Base-by-base conservation (phyloP, 2,888 invertebrate genomes). In the Cerceris rybyensis region DNA sequence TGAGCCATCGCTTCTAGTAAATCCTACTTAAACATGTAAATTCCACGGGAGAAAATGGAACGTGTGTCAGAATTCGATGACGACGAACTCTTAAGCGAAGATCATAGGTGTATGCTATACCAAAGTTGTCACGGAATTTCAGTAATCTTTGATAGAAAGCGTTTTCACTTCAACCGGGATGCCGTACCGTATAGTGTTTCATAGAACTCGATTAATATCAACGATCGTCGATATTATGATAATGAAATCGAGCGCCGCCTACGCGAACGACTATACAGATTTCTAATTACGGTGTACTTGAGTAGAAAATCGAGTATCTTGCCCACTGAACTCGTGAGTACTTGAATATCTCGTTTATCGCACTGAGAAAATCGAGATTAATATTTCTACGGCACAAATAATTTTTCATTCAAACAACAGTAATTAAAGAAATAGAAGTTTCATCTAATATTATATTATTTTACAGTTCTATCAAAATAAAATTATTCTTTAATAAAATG, bases 91-190 rank as follows among this genome's bases (percentile, higher is more conserved):
- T 17, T 57, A 1, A 13, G 1, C 28, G 55, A 17, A 7, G 55
- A 57, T 17, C 14, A 57, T 1, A 17, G n/a, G 14, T 16, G 17
- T 9, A 41, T 43, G 9, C n/a, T 9, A 0, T 54, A 46, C 65
- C 70, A n/a, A 13, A 54, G 39, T 58, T 61, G 52, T 49, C 54
- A 17, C 57, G 84, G 79, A 79, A 84, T 84, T 73, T 67, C 52
- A 69, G 61, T 74, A n/a, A 70, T 75, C 77, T 63, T 49, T 57
- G 61, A 49, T 80, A 80, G 84, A 84, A 84, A 84, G 84, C 75
- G 80, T 84, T 84, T 84, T 84, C 84, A 80, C 84, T 80, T 75
- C 46, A 43, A 60, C 57, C 49, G 59, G 66, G 76, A 81, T 66
- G 60, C 71, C 69, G 14, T 49, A 65, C 5, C 49, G 42, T 66